These are phyloP conservation scores for Zoanthus sansibaricus DNA, from an alignment of 92 coral and sea anemone genomes.

Conservation along the genomic window DNA sequence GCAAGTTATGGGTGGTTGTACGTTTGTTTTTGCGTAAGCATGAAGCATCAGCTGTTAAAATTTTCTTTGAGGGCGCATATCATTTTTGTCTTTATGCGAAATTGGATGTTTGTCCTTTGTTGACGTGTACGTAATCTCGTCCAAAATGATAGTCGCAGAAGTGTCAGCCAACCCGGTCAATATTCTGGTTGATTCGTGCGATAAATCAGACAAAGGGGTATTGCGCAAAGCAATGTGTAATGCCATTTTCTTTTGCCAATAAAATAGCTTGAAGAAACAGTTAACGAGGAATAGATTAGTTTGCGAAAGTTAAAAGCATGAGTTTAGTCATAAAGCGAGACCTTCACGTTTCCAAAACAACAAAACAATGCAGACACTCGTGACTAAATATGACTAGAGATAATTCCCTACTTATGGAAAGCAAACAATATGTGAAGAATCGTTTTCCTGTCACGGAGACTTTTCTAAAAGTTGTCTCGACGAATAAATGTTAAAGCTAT, in stretches of 20 bases:
- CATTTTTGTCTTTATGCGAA: neutral
- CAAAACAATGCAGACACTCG: neutral
- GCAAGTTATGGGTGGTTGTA: neutral
- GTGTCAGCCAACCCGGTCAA: neutral
- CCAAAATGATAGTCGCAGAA: neutral
- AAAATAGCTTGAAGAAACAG: neutral
- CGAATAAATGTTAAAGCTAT: neutral
- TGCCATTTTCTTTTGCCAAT: neutral
- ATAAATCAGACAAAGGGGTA: neutral
- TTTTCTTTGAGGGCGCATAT: neutral
- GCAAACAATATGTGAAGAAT: neutral
- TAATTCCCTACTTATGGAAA: neutral
- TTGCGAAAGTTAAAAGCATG: neutral
- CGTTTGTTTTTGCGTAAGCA: too few relatives aligned
- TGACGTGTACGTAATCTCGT: neutral
- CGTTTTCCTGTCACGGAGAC: neutral
- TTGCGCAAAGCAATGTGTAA: neutral
- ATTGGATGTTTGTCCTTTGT: neutral
- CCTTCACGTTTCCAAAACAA: neutral
- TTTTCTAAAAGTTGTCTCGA: neutral
- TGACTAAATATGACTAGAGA: neutral
- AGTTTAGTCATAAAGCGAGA: neutral
- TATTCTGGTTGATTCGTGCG: neutral
- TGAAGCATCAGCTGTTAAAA: neutral
- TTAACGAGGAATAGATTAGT: neutral